Base-by-base conservation (phyloP, 2,113 vertebrate genomes). In the Cinclus cinclus region DNA sequence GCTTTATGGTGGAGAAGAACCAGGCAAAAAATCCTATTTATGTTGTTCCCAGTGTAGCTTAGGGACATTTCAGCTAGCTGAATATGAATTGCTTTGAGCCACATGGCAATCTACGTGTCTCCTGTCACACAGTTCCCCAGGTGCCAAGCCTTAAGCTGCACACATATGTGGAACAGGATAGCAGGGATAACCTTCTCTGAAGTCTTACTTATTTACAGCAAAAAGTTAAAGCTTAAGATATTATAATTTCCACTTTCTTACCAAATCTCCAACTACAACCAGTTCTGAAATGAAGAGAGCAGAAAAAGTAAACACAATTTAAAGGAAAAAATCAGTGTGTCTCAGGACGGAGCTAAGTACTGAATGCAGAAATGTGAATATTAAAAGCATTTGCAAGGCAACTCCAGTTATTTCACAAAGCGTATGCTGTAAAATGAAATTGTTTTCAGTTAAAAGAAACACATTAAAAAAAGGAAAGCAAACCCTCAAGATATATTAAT, bases 41-140 rank as follows among this genome's bases (percentile, higher is more conserved):
- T 71, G 25, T 59, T 68, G 18, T 56, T 76, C 3, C 28, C 33
- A 47, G 10, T n/a, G 56, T 50, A 50, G 12, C 30, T 41, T 28
- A 31, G 31, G 15, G 27, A 50, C 3, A 11, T 46, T 59, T 89
- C 27, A 56, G 11, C 13, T 39, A 13, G 10, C 2, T 76, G 67
- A 22, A 8, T 85, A 13, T 8, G 19, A 53, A 28, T 15, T 90
- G 8, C 31, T 73, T 83, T 37, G 71, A 79, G 17, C 19, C 15
- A 64, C 15, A 4, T 0, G 0, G 0, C n/a, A 41, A 11, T 22
- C 41, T 44, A 7, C 10, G 1, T 3, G 0, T 58, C 3, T 82
- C 8, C 65, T 62, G 53, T 44, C 31, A 17, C 9, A 37, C 3
- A 17, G 5, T 31, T 83, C 17, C 16, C 18, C 44, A 50, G 21